Evolutionary conservation across 2,888 invertebrate species (phyloP), one percentile per base, ranked within the genome.

Genomic region (Tetanocera ferruginea): DNA sequence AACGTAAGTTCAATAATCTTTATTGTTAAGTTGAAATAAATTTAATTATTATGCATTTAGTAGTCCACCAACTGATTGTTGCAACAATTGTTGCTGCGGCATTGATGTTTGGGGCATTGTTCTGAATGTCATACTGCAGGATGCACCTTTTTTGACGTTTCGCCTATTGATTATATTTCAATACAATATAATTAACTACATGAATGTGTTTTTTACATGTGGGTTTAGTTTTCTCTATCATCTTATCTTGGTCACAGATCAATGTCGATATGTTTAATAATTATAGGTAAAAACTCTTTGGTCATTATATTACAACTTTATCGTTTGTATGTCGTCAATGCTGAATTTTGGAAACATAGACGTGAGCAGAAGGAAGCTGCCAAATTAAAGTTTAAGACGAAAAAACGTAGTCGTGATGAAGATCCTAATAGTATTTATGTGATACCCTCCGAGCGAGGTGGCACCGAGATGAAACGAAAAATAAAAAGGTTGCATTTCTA

Each of bases 131-230:
- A 92, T 95, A 0, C 91, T 97, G 0, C 94, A 95, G 88, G 97
- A 97, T 86, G 96, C 95, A 0, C 97, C 97, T 0, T 97, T 97
- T 89, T 90, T 97, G 8, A 95, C 95, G 0, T 96, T 97, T 87
- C 91, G 97, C 0, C 91, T 98, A 3, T 92, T 97, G 37, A 94
- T 98, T 64, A 97, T 98, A 79, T 93, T 95, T 11, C 95, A 96
- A 85, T 97, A 96, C 88, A 93, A 94, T 82, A 96, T 98, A 43
- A 94, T 97, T 82, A 97, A 95, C 85, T 97, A 98, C 86, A 97
- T 97, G 94, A 98, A 98, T 88, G 95, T 98, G 25, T 98, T 98
- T 91, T 98, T 98, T 90, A 97, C 97, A 0, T 97, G 97, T 90
- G 95, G 97, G 90, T 97, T n/a, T 11, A 31, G 28, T 25, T 43